Evolutionary conservation across 2,113 vertebrate genomes (phyloP).

Genomic region (Varanus komodoensis): DNA sequence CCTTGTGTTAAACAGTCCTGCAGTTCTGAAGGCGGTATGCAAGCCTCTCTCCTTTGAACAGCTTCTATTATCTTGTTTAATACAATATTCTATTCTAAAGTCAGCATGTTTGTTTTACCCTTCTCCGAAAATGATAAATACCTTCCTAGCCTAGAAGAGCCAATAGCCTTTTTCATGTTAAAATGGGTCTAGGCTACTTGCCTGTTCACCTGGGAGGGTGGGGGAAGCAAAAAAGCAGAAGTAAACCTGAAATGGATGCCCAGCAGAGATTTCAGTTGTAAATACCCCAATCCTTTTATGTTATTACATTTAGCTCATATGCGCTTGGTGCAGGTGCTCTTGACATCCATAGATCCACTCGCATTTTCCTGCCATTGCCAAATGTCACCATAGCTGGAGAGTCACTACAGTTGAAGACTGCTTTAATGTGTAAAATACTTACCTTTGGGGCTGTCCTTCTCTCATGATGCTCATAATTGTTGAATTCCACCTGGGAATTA

Average conservation of each 20-base stretch:
- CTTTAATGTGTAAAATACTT: slow-evolving; percentile 63
- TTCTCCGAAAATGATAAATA: neutral
- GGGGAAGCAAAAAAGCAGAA: neutral
- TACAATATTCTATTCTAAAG: too few relatives aligned
- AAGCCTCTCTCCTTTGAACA: neutral
- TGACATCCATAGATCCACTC: slow-evolving; percentile 22
- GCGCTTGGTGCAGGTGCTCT: neutral
- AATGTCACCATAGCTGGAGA: slow-evolving; percentile 34
- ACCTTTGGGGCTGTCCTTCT: slow-evolving; percentile 33
- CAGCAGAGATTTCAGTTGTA: too few relatives aligned
- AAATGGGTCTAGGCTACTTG: neutral
- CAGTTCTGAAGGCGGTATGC: neutral
- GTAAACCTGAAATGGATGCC: neutral
- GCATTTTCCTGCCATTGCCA: slow-evolving; percentile 25
- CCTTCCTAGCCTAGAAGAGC: neutral
- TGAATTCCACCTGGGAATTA: slow-evolving; percentile 53
- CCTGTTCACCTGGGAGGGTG: neutral
- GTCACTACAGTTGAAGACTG: slow-evolving; percentile 31
- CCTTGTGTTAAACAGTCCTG: neutral
- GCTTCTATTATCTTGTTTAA: neutral
- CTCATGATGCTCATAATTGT: slow-evolving; percentile 52
- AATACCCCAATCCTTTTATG: too few relatives aligned
- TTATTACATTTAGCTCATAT: too few relatives aligned
- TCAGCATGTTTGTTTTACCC: neutral
- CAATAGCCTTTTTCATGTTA: neutral